Evolutionary conservation across 53 echinoderm and acorn worm genomes (phyloP), one percentile per base, ranked within the genome.

Genomic region (Temnopleurus reevesii): DNA sequence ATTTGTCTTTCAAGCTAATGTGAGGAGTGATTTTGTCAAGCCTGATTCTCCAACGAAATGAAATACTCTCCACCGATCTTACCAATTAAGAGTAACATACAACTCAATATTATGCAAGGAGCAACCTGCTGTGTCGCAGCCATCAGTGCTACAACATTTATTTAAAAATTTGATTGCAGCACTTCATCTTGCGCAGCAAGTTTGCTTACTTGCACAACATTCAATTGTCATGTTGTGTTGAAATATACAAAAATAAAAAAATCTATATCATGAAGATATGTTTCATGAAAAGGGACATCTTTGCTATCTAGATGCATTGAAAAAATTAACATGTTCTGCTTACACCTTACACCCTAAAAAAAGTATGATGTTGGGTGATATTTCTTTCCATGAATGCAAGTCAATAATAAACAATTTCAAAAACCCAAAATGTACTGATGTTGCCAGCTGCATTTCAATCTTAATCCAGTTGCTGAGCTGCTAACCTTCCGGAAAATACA

Each of bases 61-160:
- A 10, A 60, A 60, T 0, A 21, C 5, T 29, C 10, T 33, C 63
- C 13, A 63, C 63, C 63, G 33, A 63, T 63, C 63, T 63, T 63
- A 33, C 53, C 8, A 41, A 23, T 53, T 28, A 27, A 25, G 18
- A 49, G 13, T 18, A 81, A 28, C 18, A 55, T 49, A 83, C 56
- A 56, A 71, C 56, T 2, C 30, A 33, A 55, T 55, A 53, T 53
- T 56, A 53, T 55, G 54, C 57, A 83, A 83, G 55, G 54, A 34
- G 55, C 57, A 83, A 49, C 18, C 29, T 55, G 19, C 53, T 23
- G 4, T 30, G 12, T 17, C 4, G 2, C 49, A 79, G 15, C 83
- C 83, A 83, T 83, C 83, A 54, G 18, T 53, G 83, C 55, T 83
- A 55, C 83, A 83, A 83, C 83, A 35, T 83, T 53, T 56, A 49